phyloP scores from a whole-genome alignment of 2,113 vertebrate genomes.

The Chauna torquata region DNA sequence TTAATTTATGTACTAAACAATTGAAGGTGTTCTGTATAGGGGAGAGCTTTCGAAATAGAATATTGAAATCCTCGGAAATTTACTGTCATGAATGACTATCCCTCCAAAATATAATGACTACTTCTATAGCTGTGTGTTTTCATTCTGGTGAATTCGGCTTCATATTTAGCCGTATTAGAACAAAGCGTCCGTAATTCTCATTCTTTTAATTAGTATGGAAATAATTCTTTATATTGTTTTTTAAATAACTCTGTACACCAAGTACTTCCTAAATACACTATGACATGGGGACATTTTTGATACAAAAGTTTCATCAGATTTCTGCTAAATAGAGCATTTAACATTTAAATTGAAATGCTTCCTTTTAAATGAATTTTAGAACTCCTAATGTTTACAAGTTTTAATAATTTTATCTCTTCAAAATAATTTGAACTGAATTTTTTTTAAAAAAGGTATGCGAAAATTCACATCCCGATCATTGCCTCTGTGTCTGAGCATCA shows the following conservation, averaged over 20 bases:
- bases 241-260: neutral
- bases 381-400: conserved; percentile 54
- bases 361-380: conserved; percentile 43
- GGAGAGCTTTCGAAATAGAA: neutral
- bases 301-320: neutral
- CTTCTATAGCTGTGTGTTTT: neutral
- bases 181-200: neutral
- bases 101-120: neutral
- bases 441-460: conserved; percentile 90
- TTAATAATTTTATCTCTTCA: conserved; percentile 51
- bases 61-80: neutral
- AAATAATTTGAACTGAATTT: conserved; percentile 77
- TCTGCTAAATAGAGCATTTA: neutral
- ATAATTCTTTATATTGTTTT: neutral
- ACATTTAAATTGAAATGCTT: conserved; percentile 14
- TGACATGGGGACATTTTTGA: neutral
- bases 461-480: conserved; percentile 99
- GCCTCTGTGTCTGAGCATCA: conserved; percentile 99
- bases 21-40: neutral
- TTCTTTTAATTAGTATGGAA: neutral
- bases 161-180: neutral
- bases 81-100: neutral
- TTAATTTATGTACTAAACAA: neutral
- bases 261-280: neutral
- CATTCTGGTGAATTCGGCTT: neutral